Evolutionary conservation across 2,113 vertebrate genomes (phyloP), one percentile per base, ranked within the genome.

Genomic region (Pelobates fuscus): DNA sequence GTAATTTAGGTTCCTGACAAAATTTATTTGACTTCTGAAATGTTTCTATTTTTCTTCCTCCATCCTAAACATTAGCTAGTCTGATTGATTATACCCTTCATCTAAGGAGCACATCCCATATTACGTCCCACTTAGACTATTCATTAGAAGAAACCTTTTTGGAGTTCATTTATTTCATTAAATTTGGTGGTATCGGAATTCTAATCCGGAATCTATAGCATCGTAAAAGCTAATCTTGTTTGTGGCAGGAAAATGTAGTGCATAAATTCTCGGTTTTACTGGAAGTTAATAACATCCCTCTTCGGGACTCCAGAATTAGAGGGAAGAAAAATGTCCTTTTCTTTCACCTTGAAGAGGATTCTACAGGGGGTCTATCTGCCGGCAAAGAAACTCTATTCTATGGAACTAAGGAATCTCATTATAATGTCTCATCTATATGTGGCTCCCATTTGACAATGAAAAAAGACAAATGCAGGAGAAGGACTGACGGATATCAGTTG

Each of bases 221-320:
- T 49, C 37, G 49, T 61, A 46, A 71, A 44, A 49, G 12, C 43
- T 71, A 61, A 61, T 71, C 69, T 61, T 61, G 58, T 71, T 71
- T 71, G 58, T 7, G n/a, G 41, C 25, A 27, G 18, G 25, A 41
- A 44, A 46, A 61, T 61, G 41, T 11, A 71, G 41, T 4, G 25
- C 25, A 15, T 29, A 30, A n/a, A 62, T 60, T 26, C 5, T 20
- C n/a, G 15, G 18, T 60, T 30, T 37, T 55, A 44, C 32, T 26
- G 69, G 59, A 58, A 21, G 69, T 29, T 71, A 60, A 71, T 61
- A 61, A 60, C 44, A 61, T 61, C 43, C 27, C 29, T 41, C 58
- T 49, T 32, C 49, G 57, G 69, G 69, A 71, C 60, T 43, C 57
- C 8, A 27, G n/a, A 41, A 18, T 17, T n/a, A n/a, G 43, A 24